Percentiles rank a stretch among this genome's conserved stretches.
Conservation (phyloP, 2,888 invertebrate genomes). For the Coenonympha glycerion region DNA sequence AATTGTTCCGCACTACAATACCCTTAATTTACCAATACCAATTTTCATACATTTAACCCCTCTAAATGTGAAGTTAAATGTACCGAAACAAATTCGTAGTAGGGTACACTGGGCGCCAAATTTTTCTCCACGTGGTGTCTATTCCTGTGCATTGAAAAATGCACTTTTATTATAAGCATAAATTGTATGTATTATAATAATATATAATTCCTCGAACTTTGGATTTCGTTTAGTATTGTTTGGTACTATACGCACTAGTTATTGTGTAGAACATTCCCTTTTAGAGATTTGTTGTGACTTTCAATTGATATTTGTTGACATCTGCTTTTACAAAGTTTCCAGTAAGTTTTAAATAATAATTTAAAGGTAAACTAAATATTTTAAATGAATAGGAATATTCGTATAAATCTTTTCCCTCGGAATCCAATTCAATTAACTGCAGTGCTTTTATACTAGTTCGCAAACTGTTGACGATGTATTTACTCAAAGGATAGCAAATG, state of each 20-base stretch:
- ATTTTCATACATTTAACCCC: constrained; percentile 3
- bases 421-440: neutral
- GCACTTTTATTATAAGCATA: constrained; percentile 18
- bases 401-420: neutral
- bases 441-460: neutral
- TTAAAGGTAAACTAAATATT: no score
- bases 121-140: constrained; percentile 11
- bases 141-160: constrained; percentile 22
- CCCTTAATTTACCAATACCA: neutral
- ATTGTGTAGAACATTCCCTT: no score
- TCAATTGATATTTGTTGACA: no score
- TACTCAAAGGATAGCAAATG: constrained; percentile 59
- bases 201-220: constrained; percentile 2
- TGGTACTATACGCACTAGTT: constrained; percentile 1
- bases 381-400: neutral
- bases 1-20: neutral
- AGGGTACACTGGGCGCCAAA: constrained; percentile 10
- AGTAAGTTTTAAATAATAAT: no score
- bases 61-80: constrained; percentile 7
- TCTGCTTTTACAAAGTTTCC: no score
- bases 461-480: constrained; percentile 1
- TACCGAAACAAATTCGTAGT: constrained; percentile 8
- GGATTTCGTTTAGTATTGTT: neutral
- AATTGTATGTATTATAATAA: no score
- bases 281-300: no score